phyloP scores from a whole-genome alignment of 2,113 vertebrate genomes.

The Scalopus aquaticus region DNA sequence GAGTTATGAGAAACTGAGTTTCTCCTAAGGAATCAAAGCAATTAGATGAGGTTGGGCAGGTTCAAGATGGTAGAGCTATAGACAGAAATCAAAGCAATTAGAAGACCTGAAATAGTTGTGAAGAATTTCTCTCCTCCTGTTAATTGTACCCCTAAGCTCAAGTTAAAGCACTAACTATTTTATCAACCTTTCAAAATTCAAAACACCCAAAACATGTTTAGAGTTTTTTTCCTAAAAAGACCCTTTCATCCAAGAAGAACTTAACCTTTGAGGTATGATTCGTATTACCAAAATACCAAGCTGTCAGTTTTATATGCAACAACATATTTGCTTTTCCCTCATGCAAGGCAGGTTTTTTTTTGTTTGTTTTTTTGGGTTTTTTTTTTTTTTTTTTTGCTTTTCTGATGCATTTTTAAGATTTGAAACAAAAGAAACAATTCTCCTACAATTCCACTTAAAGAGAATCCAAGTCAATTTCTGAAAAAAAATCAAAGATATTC shows the following conservation, averaged over 20 bases:
- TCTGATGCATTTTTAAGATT: slow-evolving; percentile 42
- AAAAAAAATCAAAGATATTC: not conserved
- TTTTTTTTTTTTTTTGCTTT: slow-evolving; percentile 33
- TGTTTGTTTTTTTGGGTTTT: not conserved
- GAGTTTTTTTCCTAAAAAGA: not conserved
- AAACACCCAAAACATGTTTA: not conserved
- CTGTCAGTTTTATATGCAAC: slow-evolving; percentile 24
- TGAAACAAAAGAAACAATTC: slow-evolving; percentile 16
- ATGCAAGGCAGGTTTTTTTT: not conserved
- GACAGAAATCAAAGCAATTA: slow-evolving; percentile 10
- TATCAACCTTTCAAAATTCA: slow-evolving; percentile 41
- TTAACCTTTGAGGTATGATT: slow-evolving; percentile 10
- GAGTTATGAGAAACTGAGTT: slow-evolving; percentile 22
- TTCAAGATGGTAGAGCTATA: no score
- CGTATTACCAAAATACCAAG: not conserved
- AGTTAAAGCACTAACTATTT: slow-evolving; percentile 43
- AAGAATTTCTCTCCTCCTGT: slow-evolving; percentile 32
- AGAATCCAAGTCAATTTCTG: slow-evolving; percentile 45
- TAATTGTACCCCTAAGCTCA: not conserved
- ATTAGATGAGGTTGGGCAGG: not conserved
- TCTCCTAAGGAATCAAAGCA: not conserved
- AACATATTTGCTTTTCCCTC: slow-evolving; percentile 40
- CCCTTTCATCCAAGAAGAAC: not conserved
- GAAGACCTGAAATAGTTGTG: slow-evolving; percentile 45
- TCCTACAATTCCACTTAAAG: slow-evolving; percentile 29